These are phyloP conservation scores for Acronicta aceris DNA, from an alignment of 2,888 invertebrate species.

Conservation along the genomic window DNA sequence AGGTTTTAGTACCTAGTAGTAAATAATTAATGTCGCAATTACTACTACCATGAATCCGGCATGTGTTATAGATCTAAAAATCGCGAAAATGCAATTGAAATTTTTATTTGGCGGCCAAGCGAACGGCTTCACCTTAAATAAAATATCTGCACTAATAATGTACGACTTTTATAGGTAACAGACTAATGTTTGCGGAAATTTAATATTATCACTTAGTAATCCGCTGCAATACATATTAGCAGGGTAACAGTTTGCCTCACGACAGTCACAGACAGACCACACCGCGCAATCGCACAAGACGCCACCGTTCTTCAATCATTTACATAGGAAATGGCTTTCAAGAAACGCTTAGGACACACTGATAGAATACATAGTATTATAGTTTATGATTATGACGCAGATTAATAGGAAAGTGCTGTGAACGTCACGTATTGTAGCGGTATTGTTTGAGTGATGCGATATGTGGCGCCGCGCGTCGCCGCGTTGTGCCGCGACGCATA, in stretches of 20 bases:
- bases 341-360: slow-evolving; percentile 27
- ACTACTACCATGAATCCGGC: too few species aligned
- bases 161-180: too few species aligned
- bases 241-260: slow-evolving; percentile 3
- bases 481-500: slow-evolving; percentile 36
- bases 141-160: too few species aligned
- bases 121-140: too few species aligned
- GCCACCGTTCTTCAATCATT: slow-evolving; percentile 31
- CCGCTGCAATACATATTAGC: slow-evolving; percentile 12
- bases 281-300: slow-evolving; percentile 24
- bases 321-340: slow-evolving; percentile 26
- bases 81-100: too few species aligned
- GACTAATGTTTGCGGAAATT: neutral
- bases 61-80: too few species aligned
- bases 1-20: too few species aligned
- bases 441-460: slow-evolving; percentile 45
- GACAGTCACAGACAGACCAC: slow-evolving; percentile 26
- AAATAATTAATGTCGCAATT: too few species aligned
- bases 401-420: slow-evolving; percentile 22
- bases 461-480: slow-evolving; percentile 49
- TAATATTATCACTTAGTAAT: slow-evolving; percentile 9
- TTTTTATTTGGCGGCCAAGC: too few species aligned
- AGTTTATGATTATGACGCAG: slow-evolving; percentile 34
- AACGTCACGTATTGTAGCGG: slow-evolving; percentile 50
- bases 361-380: slow-evolving; percentile 39